These are phyloP conservation scores for Patella pellucida DNA, from an alignment of 2,888 invertebrate species.

Conservation along the genomic window DNA sequence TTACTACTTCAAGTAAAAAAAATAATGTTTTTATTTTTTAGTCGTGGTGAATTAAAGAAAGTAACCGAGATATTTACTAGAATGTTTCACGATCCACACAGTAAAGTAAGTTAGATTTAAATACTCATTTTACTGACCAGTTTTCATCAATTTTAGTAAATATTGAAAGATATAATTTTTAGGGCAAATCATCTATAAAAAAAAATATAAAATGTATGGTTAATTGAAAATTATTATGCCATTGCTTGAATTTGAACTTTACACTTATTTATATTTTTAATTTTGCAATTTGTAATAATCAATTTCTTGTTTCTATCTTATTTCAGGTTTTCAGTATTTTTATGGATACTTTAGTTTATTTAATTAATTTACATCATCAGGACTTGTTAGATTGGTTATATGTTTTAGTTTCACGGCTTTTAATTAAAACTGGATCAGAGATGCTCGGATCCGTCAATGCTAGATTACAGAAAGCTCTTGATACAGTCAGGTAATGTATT, in stretches of 20 bases:
- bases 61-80: conserved; percentile 94
- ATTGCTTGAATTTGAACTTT: not conserved
- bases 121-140: too few species aligned
- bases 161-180: too few species aligned
- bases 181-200: too few species aligned
- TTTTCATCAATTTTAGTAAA: too few species aligned
- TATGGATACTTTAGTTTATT: conserved; percentile 91
- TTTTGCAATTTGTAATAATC: not conserved
- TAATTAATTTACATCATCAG: conserved; percentile 86
- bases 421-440: conserved; percentile 92
- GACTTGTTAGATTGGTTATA: conserved; percentile 95
- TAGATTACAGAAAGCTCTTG: conserved; percentile 78
- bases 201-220: too few species aligned
- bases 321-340: conserved; percentile 87
- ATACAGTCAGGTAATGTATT: conserved; percentile 63
- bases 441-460: conserved; percentile 90
- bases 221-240: not conserved
- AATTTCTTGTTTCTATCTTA: conserved; percentile 10
- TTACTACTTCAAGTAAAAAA: too few species aligned
- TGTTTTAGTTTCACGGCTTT: conserved; percentile 86
- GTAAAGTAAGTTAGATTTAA: conserved; percentile 76
- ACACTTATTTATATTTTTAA: not conserved
- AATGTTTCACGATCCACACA: conserved; percentile 97
- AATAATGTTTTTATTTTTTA: conserved; percentile 42
- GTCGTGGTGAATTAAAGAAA: conserved; percentile 80